Evolutionary conservation across 1,140 invertebrate species (phyloP).

Genomic region (Bombus balteatus): DNA sequence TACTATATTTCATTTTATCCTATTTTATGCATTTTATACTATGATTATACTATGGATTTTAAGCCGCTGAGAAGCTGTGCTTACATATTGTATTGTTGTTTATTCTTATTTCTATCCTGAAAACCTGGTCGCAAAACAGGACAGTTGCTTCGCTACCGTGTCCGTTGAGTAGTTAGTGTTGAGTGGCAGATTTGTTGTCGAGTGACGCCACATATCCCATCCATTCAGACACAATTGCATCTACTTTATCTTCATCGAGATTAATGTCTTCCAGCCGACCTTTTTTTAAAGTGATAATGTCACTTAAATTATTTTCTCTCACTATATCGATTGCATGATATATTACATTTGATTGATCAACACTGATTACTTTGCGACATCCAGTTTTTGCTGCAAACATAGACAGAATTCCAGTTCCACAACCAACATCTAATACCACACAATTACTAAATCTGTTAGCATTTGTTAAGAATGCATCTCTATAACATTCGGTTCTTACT

Average conservation of each 20-base stretch:
- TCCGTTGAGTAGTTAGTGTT: no score
- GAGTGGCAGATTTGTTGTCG: no score
- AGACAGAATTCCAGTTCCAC: slow-evolving; percentile 97
- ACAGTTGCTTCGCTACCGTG: no score
- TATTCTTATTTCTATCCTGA: no score
- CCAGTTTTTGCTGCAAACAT: slow-evolving; percentile 98
- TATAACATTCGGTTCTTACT: slow-evolving; percentile 95
- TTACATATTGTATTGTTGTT: no score
- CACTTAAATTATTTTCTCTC: slow-evolving; percentile 89
- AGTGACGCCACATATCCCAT: slow-evolving; percentile 92
- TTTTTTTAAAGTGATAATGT: slow-evolving; percentile 90
- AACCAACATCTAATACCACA: slow-evolving; percentile 96
- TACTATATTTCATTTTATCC: no score
- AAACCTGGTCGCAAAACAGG: no score
- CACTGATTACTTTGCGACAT: slow-evolving; percentile 94
- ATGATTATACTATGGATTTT: no score
- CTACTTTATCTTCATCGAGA: slow-evolving; percentile 92
- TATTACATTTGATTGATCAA: slow-evolving; percentile 95
- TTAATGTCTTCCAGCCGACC: slow-evolving; percentile 95
- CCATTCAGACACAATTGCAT: slow-evolving; percentile 99
- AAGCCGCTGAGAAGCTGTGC: no score
- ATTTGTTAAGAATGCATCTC: slow-evolving; percentile 96
- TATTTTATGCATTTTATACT: no score
- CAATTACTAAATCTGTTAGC: slow-evolving; percentile 87
- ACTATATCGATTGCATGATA: slow-evolving; percentile 93